Base-by-base conservation (phyloP, 2,888 invertebrate genomes). In the Frankliniella intonsa region DNA sequence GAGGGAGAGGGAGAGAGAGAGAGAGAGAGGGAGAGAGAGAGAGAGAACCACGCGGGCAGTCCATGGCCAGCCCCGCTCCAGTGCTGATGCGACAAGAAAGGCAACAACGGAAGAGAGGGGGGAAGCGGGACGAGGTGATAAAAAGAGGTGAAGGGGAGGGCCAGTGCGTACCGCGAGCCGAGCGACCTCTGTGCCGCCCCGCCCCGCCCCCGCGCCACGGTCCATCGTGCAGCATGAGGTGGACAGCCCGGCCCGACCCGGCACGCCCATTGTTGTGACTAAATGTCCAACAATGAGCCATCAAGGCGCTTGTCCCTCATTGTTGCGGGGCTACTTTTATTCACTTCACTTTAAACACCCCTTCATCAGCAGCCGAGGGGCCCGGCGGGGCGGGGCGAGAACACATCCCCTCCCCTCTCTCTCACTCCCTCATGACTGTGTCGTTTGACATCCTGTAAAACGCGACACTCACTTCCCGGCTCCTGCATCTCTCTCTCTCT, bases 281-380 rank as follows among this genome's bases (percentile, higher is more conserved):
- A 69, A 69, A 69, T 22, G 69, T 69, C 69, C 69, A 22, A 69
- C 69, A 69, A 69, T 69, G 69, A 69, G n/a, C 69, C 69, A 69
- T 69, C 69, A 69, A 22, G 69, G 22, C 69, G 69, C 55, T 38
- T 38, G 38, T 17, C 62, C 62, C 22, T 69, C 69, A 69, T 22
- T 22, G 69, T 22, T 22, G 69, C 69, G 14, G 69, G 22, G 69
- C 69, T 22, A 69, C 69, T 69, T 69, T 69, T 69, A 69, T 69
- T 69, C 69, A 69, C 22, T 69, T 22, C 69, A 69, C 69, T 69
- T 69, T 69, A 69, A 69, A 69, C 69, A 69, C 69, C 69, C 69
- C 69, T 69, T 69, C 69, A 69, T 69, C 69, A 69, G 62, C 62
- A 38, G 38, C 38, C 3, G 38, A 38, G 38, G 3, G 38, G 38